phyloP scores from a whole-genome alignment of 1,140 invertebrate genomes.

The Danaus plexippus region DNA sequence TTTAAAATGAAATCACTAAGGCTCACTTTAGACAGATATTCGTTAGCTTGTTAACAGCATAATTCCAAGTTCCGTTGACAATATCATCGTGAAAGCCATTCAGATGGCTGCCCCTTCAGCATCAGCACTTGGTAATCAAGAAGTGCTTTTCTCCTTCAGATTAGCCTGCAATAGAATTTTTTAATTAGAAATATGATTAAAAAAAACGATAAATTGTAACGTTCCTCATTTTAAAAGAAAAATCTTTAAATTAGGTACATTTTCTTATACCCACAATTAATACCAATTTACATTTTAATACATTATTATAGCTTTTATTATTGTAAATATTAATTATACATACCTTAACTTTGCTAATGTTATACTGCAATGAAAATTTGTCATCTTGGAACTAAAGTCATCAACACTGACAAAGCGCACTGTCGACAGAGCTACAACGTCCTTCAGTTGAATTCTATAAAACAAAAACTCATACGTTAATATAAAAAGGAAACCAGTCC shows the following conservation, averaged over 20 bases:
- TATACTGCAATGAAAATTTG: constrained; percentile 15
- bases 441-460: too few relatives aligned
- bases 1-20: constrained; percentile 20
- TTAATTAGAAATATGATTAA: too few relatives aligned
- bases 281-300: too few relatives aligned
- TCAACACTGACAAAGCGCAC: constrained; percentile 11
- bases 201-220: too few relatives aligned
- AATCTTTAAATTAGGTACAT: too few relatives aligned
- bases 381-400: constrained; percentile 6
- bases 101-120: constrained; percentile 28
- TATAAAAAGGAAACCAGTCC: too few relatives aligned
- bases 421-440: neutral
- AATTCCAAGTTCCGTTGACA: constrained; percentile 10
- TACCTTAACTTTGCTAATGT: constrained; percentile 18
- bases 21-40: constrained; percentile 19
- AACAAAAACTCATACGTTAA: too few relatives aligned
- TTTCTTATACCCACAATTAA: too few relatives aligned
- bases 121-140: constrained; percentile 29
- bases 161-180: constrained; percentile 21
- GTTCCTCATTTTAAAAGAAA: too few relatives aligned
- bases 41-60: constrained; percentile 22
- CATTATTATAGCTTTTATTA: too few relatives aligned
- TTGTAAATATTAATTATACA: constrained; percentile 6
- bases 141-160: constrained; percentile 35
- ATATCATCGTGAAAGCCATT: constrained; percentile 26